phyloP scores from a whole-genome alignment of 2,888 invertebrate species.

The Pyralis farinalis region DNA sequence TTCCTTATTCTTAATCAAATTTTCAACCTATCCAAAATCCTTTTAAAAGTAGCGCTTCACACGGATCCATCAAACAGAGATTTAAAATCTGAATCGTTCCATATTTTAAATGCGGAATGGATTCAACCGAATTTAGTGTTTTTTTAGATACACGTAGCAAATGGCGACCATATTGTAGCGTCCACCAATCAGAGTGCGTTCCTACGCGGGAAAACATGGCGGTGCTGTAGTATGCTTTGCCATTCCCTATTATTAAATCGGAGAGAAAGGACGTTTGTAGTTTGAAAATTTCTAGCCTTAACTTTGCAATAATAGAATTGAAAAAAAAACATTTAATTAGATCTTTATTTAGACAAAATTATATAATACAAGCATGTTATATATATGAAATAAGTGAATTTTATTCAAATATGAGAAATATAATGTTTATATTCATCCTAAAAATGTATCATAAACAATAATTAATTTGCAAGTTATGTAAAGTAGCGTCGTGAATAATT shows the following conservation, averaged over 20 bases:
- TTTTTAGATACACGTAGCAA: slow-evolving; percentile 41
- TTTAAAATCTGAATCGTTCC: slow-evolving; percentile 13
- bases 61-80: background rate
- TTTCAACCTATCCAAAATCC: background rate
- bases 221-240: slow-evolving; percentile 44
- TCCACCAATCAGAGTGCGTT: slow-evolving; percentile 59
- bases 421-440: background rate
- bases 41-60: background rate
- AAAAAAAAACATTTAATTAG: too few relatives aligned
- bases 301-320: too few relatives aligned
- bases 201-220: slow-evolving; percentile 58
- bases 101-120: slow-evolving; percentile 24
- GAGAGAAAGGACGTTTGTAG: slow-evolving; percentile 35
- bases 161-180: slow-evolving; percentile 67
- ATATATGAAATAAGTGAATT: background rate
- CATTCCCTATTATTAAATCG: slow-evolving; percentile 55
- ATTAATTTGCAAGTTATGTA: background rate
- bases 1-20: background rate
- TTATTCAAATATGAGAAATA: background rate
- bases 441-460: background rate
- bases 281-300: too few relatives aligned
- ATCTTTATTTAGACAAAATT: too few relatives aligned
- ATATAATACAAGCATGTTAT: too few relatives aligned
- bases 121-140: slow-evolving; percentile 28
- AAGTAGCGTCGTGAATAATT: background rate